Evolutionary conservation across 2,888 invertebrate species (phyloP), one percentile per base, ranked within the genome.

Genomic region (Pammene fasciana): DNA sequence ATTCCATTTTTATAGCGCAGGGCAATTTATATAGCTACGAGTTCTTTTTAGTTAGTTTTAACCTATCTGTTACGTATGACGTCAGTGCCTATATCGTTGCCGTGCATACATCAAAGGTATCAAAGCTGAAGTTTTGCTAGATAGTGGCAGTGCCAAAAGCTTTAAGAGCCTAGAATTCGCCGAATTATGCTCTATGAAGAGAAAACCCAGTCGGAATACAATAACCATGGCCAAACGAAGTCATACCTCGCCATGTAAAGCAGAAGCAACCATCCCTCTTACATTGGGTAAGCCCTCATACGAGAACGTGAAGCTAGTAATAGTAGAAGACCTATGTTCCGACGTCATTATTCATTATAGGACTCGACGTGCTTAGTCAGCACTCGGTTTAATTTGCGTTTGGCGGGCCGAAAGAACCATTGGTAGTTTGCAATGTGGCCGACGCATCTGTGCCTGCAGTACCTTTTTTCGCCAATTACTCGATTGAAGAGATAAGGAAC

Each of bases 401-500:
- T 13, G 52, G 52, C 11, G 52, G 52, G 0, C 13, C 26, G 0
- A 54, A 34, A 13, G 52, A 54, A 8, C 13, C 52, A 5, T 18
- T 54, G 5, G 6, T 34, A 1, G 34, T 54, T 6, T 54, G 52
- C 6, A 54, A 54, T n/a, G 52, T 54, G 18, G 13, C 18, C 18
- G 50, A 50, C 18, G 50, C 50, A 4, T 50, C 50, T 18, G 50
- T 50, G 14, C 50, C 50, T 16, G 18, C 16, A 4, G 18, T 18
- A 1, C 50, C 16, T 16, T 50, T 18, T 9, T 50, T 50, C 10
- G 10, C 18, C 16, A 50, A 50, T 0, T 75, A 67, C 65, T 73
- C 74, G 9, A 18, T 71, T n/a, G 64, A 75, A 8, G 71, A 74
- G 38, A 43, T 73, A 11, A 54, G 43, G 43, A n/a, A 14, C 11